Conservation (phyloP, 1,140 invertebrate genomes). For the Thaumatotibia leucotreta region DNA sequence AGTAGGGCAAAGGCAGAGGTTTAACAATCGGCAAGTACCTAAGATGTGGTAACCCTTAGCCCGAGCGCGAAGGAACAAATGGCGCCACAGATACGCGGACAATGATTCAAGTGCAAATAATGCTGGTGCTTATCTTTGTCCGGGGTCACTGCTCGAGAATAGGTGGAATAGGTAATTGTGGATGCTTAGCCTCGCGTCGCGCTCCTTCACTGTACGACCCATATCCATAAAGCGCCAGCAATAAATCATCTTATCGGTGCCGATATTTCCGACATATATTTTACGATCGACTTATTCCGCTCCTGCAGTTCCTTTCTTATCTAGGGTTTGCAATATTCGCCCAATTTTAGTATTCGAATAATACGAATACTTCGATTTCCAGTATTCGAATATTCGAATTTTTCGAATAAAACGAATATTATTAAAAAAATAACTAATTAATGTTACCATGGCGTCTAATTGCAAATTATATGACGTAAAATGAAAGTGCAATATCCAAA, state of each 20-base stretch:
- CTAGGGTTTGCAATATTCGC: too few species aligned
- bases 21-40: neutral
- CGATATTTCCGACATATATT: slow-evolving; percentile 5
- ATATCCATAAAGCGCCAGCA: neutral
- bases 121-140: slow-evolving; percentile 35
- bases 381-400: too few species aligned
- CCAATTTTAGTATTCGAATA: too few species aligned
- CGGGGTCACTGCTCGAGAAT: slow-evolving; percentile 14
- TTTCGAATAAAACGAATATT: too few species aligned
- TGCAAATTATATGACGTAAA: too few species aligned
- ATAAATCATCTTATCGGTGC: neutral
- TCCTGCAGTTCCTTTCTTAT: neutral
- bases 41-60: neutral
- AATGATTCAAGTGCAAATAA: slow-evolving; percentile 55
- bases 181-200: neutral
- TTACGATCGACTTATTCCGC: slow-evolving; percentile 2
- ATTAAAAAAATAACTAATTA: too few species aligned
- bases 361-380: neutral
- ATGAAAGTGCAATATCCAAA: too few species aligned
- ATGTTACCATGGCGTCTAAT: too few species aligned
- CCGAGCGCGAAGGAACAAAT: slow-evolving; percentile 25
- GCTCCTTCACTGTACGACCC: neutral
- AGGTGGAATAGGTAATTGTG: slow-evolving; percentile 11
- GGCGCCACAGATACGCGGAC: slow-evolving; percentile 31
- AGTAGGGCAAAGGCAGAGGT: neutral